Conservation (phyloP, 2,113 vertebrate genomes). For the Pipra filicauda region DNA sequence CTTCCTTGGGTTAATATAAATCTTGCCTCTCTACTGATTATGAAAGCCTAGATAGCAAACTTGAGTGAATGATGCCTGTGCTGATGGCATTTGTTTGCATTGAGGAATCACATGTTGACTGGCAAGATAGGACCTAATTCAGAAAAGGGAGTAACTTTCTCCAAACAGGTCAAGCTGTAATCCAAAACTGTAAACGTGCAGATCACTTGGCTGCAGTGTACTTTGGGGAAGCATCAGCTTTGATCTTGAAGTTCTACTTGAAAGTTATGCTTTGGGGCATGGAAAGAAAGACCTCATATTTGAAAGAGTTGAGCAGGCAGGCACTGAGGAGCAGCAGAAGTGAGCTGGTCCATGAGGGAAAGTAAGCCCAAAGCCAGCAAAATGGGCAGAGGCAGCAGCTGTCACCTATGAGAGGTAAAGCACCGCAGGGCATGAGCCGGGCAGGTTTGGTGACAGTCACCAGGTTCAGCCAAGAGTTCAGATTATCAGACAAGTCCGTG, state of each 20-base stretch:
- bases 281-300: not conserved
- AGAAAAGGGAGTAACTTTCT: not conserved
- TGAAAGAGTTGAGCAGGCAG: not conserved
- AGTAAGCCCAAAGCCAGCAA: not conserved
- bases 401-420: not conserved
- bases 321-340: not conserved
- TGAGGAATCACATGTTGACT: not conserved
- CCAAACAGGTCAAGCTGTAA: not conserved
- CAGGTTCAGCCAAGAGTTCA: not conserved
- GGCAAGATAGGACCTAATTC: not conserved
- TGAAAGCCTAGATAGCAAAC: not conserved
- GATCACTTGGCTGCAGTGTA: not conserved
- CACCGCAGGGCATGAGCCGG: fast-evolving
- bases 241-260: not conserved
- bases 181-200: not conserved
- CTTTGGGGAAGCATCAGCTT: not conserved
- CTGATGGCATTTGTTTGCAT: not conserved
- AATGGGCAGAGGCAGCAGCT: not conserved
- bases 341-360: not conserved
- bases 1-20: not conserved
- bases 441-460: not conserved
- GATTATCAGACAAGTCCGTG: not conserved
- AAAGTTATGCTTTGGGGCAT: not conserved
- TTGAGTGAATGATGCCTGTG: not conserved
- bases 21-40: not conserved